Base-by-base conservation (phyloP, 2,113 vertebrate species). In the Morone saxatilis region DNA sequence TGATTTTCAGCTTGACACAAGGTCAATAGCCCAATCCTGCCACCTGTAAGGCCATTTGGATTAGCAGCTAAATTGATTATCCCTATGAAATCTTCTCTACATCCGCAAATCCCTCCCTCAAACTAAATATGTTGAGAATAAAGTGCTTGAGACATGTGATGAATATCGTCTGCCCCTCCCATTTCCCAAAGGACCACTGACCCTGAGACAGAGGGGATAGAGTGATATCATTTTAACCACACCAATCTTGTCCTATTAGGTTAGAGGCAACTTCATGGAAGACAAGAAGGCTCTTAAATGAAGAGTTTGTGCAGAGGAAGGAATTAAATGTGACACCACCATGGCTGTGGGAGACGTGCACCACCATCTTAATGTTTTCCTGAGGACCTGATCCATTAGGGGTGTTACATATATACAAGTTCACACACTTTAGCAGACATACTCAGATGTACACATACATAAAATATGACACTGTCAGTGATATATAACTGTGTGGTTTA, bases 31-130 rank as follows among this genome's bases (percentile, higher is more conserved):
- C 53, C 65, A 60, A 71, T 75, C 67, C 76, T 63, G 59, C 86
- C 76, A 81, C 83, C 85, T 85, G 60, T 76, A 66, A 87, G 31
- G 51, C 54, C 78, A 71, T 84, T 65, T 72, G 68, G 84, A 85
- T 91, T 81, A 80, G 62, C n/a, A 54, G 62, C 77, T 66, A 73
- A 86, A 89, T 68, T 88, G 72, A 91, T 88, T 85, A 83, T 78
- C 69, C 45, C 36, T 22, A 51, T 81, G 62, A 68, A 69, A 89
- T 84, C 76, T 76, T 80, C 88, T 72, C 51, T 25, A 48, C 71
- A 79, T 59, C 72, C 56, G 9, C 40, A 88, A 81, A 84, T 82
- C 53, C 76, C 56, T 79, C 62, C 60, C 38, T 73, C n/a, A 62
- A 74, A 66, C 56, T 68, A 78, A 88, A 70, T 59, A 82, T 78